phyloP scores from a whole-genome alignment of 2,113 vertebrate species.

The Galemys pyrenaicus region DNA sequence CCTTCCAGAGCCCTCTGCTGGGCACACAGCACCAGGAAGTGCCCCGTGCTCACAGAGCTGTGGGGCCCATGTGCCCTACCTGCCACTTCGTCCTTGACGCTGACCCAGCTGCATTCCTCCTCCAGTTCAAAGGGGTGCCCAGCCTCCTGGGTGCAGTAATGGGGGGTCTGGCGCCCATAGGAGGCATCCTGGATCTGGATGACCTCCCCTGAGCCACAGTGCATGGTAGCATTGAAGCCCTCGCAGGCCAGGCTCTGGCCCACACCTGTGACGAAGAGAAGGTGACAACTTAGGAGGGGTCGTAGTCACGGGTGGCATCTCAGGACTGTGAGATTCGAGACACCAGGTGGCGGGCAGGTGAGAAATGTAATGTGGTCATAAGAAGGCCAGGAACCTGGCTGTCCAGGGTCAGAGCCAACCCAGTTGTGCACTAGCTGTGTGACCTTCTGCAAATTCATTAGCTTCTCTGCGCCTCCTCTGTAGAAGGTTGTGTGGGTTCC shows the following conservation, averaged over 20 bases:
- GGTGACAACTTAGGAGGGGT: neutral
- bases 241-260: constrained; percentile 90
- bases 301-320: neutral
- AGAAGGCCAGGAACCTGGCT: neutral
- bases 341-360: neutral
- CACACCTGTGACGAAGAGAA: constrained; percentile 82
- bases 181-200: constrained; percentile 91
- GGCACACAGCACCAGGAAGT: no score
- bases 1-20: neutral
- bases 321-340: neutral
- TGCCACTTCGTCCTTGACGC: constrained; percentile 89
- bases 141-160: constrained; percentile 86
- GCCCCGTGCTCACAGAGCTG: neutral
- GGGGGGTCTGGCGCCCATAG: constrained; percentile 90
- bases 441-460: neutral
- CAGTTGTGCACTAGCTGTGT: neutral
- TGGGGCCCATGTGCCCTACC: constrained; percentile 83
- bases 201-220: constrained; percentile 93
- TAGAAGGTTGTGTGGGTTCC: neutral
- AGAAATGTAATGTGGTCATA: neutral
- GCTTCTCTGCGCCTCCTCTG: neutral
- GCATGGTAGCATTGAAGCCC: constrained; percentile 88
- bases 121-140: constrained; percentile 43
- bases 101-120: constrained; percentile 91
- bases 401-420: neutral